Conservation (phyloP, 2,888 invertebrate genomes). For the Globia sparganii region DNA sequence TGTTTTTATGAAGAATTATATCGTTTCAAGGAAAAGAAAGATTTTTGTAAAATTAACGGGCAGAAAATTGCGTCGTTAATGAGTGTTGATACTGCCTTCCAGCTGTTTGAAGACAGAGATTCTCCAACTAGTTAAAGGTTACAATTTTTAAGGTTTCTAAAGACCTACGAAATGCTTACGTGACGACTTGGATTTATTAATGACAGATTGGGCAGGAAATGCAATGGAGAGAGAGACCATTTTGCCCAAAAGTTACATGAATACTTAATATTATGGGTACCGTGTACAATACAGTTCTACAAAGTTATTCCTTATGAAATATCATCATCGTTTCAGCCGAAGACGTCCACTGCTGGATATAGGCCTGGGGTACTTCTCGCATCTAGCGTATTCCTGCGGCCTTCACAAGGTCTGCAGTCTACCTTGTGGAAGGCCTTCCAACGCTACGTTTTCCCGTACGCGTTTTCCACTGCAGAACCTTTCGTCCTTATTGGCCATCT, state of each 20-base stretch:
- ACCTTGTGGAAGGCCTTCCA: not conserved
- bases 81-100: not conserved
- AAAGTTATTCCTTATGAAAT: too few relatives aligned
- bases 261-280: too few relatives aligned
- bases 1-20: conserved; percentile 5
- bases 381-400: not conserved
- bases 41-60: not conserved
- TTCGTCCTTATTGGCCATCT: too few relatives aligned
- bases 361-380: not conserved
- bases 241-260: not conserved
- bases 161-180: not conserved
- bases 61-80: not conserved
- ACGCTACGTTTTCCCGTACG: not conserved
- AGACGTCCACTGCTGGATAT: too few relatives aligned
- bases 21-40: conserved; percentile 12
- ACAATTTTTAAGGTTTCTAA: not conserved
- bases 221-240: not conserved
- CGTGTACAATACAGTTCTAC: too few relatives aligned
- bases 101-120: conserved; percentile 7
- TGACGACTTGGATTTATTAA: not conserved
- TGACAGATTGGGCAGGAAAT: not conserved
- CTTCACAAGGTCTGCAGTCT: too few relatives aligned
- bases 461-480: not conserved
- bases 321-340: too few relatives aligned
- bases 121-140: not conserved